Base-by-base conservation (phyloP, 2,113 vertebrate species). In the Cynopterus brachyotis region DNA sequence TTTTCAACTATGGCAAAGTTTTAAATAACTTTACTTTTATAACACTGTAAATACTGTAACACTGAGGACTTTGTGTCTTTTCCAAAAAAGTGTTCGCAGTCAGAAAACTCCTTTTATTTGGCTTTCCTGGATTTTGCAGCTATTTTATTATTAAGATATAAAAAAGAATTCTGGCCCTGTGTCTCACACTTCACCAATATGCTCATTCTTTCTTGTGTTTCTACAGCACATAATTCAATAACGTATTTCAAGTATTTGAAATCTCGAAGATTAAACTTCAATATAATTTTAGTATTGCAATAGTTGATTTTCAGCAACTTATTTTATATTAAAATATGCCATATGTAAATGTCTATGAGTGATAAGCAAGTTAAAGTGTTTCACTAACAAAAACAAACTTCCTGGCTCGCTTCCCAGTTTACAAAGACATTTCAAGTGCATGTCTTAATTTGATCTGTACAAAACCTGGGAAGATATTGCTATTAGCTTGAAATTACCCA, bases 1-100 rank as follows among this genome's bases (percentile, higher is more conserved):
- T 91, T 91, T 89, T 93, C 86, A 94, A 59, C 20, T 91, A 50
- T 30, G 66, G 78, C 40, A 20, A 92, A 90, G 86, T 78, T 93
- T 82, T 83, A 60, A 64, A 57, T 88, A 93, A 95, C 78, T 60
- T 35, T 13, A 32, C 19, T 93, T 90, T 64, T 66, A 53, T 83
- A 53, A 72, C 88, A 53, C 37, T 53, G 85, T 67, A 93, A 90
- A 79, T 64, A 64, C 19, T 35, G 15, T 50, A 88, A 70, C 73
- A 69, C 32, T 47, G 17, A 50, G 28, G 11, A 73, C 40, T 82
- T 42, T 42, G 35, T 72, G 24, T 5, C 35, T 78, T 89, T 85
- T 86, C 50, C 35, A 88, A 55, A 85, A 55, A 45, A 64, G 30
- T 42, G 19, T 53, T 53, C 28, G n/a, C 1, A 69, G 53, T 87